Conservation (phyloP, 1,140 invertebrate genomes). For the Brachionus rotundiformis region DNA sequence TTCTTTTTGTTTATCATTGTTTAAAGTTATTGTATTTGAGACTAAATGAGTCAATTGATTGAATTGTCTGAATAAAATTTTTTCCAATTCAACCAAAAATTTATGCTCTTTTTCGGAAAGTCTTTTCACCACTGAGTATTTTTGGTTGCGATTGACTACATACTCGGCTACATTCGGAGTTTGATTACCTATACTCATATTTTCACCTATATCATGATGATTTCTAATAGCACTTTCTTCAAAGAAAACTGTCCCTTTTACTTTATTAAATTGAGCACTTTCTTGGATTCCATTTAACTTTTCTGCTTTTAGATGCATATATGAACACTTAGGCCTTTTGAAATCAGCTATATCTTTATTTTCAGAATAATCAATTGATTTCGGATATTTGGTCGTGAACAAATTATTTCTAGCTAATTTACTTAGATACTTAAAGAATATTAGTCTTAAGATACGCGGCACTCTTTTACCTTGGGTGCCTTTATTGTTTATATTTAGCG, state of each 20-base stretch:
- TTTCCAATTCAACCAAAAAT: conserved; percentile 47
- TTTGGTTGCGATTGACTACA: neutral
- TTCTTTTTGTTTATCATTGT: neutral
- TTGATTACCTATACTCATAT: too few species aligned
- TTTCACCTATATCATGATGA: too few species aligned
- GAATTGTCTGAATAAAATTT: conserved; percentile 32
- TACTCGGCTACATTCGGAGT: too few species aligned
- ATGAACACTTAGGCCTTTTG: neutral
- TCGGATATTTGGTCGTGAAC: conserved; percentile 53
- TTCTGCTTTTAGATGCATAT: neutral
- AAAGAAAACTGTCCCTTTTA: neutral
- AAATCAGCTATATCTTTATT: neutral
- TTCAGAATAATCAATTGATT: neutral
- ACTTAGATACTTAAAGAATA: conserved; percentile 69
- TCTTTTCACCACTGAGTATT: neutral
- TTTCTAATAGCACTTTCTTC: too few species aligned
- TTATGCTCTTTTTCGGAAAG: neutral
- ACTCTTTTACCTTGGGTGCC: conserved; percentile 77
- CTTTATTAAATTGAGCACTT: neutral
- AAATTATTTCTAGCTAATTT: conserved; percentile 66
- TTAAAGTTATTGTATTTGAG: neutral
- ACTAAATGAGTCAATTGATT: conserved; percentile 6
- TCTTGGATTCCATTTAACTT: neutral
- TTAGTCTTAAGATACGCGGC: conserved; percentile 71
- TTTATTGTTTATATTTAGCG: conserved; percentile 80